Evolutionary conservation across 2,888 invertebrate species (phyloP).

Genomic region (Leucophora obtusa): DNA sequence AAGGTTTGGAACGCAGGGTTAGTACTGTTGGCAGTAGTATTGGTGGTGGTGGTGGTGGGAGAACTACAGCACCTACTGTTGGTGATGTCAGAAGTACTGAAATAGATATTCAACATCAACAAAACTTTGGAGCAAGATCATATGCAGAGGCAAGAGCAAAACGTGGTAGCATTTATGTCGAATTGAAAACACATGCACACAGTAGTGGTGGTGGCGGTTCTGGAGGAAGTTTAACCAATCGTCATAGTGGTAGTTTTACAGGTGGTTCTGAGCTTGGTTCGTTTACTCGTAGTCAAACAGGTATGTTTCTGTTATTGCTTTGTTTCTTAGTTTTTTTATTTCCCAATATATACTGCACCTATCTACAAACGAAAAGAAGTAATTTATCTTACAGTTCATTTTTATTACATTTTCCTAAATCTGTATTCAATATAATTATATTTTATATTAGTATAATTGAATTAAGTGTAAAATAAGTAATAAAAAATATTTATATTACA

Average conservation of each 20-base stretch:
- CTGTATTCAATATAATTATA: no score
- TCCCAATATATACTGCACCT: no score
- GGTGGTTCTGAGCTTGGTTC: conserved; percentile 21
- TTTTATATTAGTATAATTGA: no score
- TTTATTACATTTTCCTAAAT: no score
- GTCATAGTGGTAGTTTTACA: conserved; percentile 49
- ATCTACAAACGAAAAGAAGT: no score
- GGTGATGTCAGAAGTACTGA: conserved; percentile 54
- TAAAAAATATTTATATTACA: no score
- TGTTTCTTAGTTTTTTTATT: no score
- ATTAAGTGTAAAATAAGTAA: no score
- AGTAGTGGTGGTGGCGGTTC: conserved; percentile 4
- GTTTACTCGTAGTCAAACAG: conserved; percentile 37
- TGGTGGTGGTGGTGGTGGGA: conserved; percentile 19
- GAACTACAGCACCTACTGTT: conserved; percentile 33
- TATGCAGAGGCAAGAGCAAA: conserved; percentile 40
- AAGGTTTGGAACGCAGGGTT: conserved; percentile 73
- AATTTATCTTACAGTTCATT: no score
- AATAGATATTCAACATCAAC: conserved; percentile 32
- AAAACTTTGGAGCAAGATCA: conserved; percentile 39
- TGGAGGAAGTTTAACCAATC: conserved; percentile 27
- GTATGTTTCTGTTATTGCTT: conserved; percentile 9
- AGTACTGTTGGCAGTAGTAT: conserved; percentile 32
- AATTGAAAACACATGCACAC: neutral
- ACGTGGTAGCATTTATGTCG: conserved; percentile 55